Base-by-base conservation (phyloP, 2,888 invertebrate species). In the Junonia oenone region DNA sequence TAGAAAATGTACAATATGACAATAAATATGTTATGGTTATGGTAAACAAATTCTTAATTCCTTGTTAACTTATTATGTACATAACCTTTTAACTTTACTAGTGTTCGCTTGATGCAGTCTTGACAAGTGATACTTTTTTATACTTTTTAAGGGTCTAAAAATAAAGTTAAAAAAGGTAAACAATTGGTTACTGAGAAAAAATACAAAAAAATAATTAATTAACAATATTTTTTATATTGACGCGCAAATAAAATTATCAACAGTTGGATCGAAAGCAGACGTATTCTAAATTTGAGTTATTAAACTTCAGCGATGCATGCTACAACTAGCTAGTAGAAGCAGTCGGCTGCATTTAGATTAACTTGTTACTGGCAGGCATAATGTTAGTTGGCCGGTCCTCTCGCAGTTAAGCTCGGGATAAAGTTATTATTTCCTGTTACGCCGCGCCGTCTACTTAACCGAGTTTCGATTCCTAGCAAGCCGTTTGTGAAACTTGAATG, bases 381-480 rank as follows among this genome's bases (percentile, higher is more conserved):
- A 86, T 88, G 88, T 86, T 87, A 84, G 86, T 84, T 78, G 83
- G 86, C 73, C 84, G 79, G 81, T 83, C 81, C 79, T 83, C 80
- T 78, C 74, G 68, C 79, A 82, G 86, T 82, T 81, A 78, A 82
- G 79, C 82, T 78, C 65, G 71, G 79, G 80, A 87, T 85, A 83
- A 89, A 89, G 86, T 89, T 89, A 89, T 87, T 88, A 87, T 87
- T 89, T 88, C 89, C 85, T 80, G 86, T 78, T 86, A 86, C 80
- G 79, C 77, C 62, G 75, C 73, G 74, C 77, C 81, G 81, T 81
- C 81, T 81, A 85, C 83, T 87, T 78, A 81, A 78, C 80, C 71
- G 77, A 88, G 86, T 87, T 85, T 85, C 79, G 78, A 83, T 82
- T 84, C 78, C 73, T 76, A 82, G 74, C 80, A 75, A 78, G 70